phyloP scores from a whole-genome alignment of 2,797 vertebrate species.

The Cryptoprocta ferox region DNA sequence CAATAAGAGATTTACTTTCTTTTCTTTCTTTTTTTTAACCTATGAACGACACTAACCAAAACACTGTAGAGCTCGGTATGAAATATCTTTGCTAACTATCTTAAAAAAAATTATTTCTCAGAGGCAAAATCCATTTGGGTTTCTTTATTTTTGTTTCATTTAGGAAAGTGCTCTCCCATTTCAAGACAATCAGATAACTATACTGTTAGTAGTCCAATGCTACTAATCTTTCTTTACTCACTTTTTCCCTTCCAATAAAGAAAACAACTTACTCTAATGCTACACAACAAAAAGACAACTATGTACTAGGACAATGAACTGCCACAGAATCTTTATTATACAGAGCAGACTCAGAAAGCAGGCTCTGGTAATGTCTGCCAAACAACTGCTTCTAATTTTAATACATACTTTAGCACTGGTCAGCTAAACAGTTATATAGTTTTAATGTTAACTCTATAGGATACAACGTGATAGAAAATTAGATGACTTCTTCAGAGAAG shows the following conservation, averaged over 20 bases:
- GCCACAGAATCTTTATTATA: slow-evolving; percentile 31
- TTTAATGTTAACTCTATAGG: background rate
- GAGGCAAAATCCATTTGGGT: background rate
- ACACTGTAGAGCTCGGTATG: background rate
- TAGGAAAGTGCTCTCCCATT: slow-evolving; percentile 17
- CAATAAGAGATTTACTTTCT: background rate
- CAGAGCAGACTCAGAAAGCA: background rate
- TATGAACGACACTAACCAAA: background rate
- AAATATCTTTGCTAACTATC: slow-evolving; percentile 44
- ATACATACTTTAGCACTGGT: background rate
- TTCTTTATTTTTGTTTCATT: background rate
- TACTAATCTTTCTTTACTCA: background rate
- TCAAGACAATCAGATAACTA: slow-evolving; percentile 36
- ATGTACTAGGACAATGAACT: background rate
- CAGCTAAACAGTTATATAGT: background rate
- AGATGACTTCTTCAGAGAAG: slow-evolving; percentile 66
- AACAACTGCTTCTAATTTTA: background rate
- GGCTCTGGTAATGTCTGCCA: slow-evolving; percentile 33
- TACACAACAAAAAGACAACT: background rate
- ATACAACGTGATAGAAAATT: background rate
- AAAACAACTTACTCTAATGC: slow-evolving; percentile 28
- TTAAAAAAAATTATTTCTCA: slow-evolving; percentile 20
- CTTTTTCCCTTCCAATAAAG: background rate
- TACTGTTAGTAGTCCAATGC: background rate
- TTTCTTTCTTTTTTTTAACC: background rate